These are phyloP conservation scores for Aspidapion aeneum DNA, from an alignment of 2,888 invertebrate species.

Conservation along the genomic window DNA sequence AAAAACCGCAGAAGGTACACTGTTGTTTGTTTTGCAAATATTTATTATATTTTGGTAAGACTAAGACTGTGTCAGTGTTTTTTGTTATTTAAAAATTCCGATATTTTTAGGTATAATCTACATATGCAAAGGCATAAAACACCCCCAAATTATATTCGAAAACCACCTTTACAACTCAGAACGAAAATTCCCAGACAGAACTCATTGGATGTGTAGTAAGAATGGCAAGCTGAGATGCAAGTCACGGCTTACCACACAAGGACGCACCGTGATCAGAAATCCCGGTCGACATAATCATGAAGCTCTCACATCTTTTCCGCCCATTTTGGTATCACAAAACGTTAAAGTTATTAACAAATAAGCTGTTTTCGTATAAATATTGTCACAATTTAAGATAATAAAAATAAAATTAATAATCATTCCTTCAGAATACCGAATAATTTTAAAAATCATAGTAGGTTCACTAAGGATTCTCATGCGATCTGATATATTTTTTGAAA, in stretches of 20 bases:
- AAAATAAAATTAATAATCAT: no score
- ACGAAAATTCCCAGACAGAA: constrained; percentile 31
- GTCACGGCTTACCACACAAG: constrained; percentile 33
- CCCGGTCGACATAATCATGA: neutral
- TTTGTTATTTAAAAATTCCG: no score
- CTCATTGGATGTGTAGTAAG: constrained; percentile 36
- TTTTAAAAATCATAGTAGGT: no score
- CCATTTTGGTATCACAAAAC: neutral
- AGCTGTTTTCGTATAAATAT: no score
- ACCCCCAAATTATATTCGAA: constrained; percentile 32
- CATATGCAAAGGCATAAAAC: neutral
- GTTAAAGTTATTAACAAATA: neutral
- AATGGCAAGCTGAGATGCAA: constrained; percentile 33
- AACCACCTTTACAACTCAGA: constrained; percentile 33
- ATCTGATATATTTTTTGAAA: no score
- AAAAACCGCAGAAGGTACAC: no score
- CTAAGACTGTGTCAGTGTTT: no score
- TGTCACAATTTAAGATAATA: no score
- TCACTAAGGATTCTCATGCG: no score
- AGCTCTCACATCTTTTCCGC: neutral
- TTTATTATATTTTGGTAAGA: no score
- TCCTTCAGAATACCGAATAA: no score
- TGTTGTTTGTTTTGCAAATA: no score
- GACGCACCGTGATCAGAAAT: constrained; percentile 1
- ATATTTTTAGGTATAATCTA: neutral